Conservation (phyloP, 2,113 vertebrate genomes). For the Passerina amoena region DNA sequence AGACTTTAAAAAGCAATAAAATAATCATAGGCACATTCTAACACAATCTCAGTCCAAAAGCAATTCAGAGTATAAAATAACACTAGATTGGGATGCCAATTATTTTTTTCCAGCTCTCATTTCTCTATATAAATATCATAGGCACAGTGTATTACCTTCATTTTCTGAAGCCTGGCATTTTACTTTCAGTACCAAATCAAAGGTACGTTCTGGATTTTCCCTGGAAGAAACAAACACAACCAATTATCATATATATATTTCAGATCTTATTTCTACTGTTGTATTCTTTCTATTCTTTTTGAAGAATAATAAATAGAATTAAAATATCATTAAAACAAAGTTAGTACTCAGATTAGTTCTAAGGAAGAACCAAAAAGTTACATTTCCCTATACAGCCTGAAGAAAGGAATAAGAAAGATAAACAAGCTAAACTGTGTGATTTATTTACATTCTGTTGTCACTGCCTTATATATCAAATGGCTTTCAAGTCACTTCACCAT, state of each 20-base stretch:
- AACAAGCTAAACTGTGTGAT: neutral
- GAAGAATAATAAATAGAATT: neutral
- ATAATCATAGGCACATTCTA: neutral
- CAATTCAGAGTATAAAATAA: neutral
- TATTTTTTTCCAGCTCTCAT: neutral
- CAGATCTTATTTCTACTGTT: neutral
- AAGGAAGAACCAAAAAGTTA: neutral
- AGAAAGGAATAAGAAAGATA: neutral
- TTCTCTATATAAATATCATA: neutral
- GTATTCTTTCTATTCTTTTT: neutral
- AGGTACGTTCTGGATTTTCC: slow-evolving; percentile 92
- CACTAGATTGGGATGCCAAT: neutral
- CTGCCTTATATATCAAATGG: neutral
- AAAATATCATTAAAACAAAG: neutral
- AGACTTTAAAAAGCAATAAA: neutral
- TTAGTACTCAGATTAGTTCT: neutral
- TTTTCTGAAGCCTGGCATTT: slow-evolving; percentile 87
- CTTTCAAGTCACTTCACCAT: neutral
- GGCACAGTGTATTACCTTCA: slow-evolving; percentile 79
- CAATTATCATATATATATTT: neutral
- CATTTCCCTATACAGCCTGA: neutral
- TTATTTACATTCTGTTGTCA: neutral
- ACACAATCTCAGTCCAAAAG: neutral
- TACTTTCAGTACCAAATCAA: slow-evolving; percentile 94
- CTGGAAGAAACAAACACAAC: slow-evolving; percentile 71